Evolutionary conservation across 53 echinoderm and acorn worm species (phyloP).

Genomic region (Henricia sp.): DNA sequence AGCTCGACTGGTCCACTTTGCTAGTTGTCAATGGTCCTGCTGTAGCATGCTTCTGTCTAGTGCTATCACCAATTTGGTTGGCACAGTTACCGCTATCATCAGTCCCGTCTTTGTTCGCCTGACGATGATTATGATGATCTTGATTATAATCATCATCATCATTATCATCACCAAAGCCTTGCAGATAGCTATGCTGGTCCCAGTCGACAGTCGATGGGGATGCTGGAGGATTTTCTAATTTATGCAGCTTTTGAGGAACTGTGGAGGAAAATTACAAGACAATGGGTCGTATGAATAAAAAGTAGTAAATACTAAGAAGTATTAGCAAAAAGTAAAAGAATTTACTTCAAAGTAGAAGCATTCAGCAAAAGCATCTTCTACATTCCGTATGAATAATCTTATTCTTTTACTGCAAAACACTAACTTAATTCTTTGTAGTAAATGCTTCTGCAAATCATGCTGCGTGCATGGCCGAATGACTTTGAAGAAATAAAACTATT

Average conservation of each 20-base stretch:
- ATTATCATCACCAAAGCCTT: conserved; percentile 33
- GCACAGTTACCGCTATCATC: neutral
- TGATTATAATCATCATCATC: conserved; percentile 25
- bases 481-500: too few species aligned
- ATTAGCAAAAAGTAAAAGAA: too few species aligned
- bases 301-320: too few species aligned
- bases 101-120: neutral
- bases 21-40: conserved; percentile 20
- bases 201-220: conserved; percentile 65
- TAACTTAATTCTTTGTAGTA: too few species aligned
- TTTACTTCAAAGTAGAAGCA: too few species aligned
- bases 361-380: too few species aligned
- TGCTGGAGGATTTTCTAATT: conserved; percentile 60
- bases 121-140: neutral
- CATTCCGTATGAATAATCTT: too few species aligned
- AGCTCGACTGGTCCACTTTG: conserved; percentile 48
- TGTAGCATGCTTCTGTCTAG: neutral
- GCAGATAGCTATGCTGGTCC: conserved; percentile 63
- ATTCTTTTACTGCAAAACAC: too few species aligned
- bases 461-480: too few species aligned
- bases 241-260: conserved; percentile 49
- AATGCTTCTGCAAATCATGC: too few species aligned
- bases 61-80: too few species aligned
- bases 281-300: too few species aligned
- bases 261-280: neutral